Conservation (phyloP, 1,140 invertebrate species). For the Daktulosphaira vitifoliae region DNA sequence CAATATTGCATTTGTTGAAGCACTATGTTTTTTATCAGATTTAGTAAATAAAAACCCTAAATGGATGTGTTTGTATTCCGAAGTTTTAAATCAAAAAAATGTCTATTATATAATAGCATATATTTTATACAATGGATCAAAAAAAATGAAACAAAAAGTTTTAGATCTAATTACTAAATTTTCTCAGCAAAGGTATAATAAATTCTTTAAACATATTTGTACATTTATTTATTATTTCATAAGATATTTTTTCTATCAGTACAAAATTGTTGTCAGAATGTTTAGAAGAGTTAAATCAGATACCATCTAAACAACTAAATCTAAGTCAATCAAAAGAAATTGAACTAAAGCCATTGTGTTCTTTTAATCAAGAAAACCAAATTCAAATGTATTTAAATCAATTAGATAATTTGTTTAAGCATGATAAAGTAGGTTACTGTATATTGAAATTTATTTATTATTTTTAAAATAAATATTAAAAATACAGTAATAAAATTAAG, state of each 20-base stretch:
- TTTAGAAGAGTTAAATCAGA: slow-evolving; percentile 11
- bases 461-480: no score
- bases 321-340: background rate
- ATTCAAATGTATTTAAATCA: slow-evolving; percentile 3
- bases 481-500: no score
- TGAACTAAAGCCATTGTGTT: slow-evolving; percentile 5
- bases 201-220: background rate
- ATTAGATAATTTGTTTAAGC: slow-evolving; percentile 12
- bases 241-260: background rate
- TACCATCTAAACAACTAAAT: background rate
- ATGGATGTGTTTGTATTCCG: slow-evolving; percentile 25
- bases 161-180: slow-evolving; percentile 22
- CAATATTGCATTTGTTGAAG: background rate
- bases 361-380: slow-evolving; percentile 22
- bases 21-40: background rate
- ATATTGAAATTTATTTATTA: background rate
- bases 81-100: slow-evolving; percentile 27
- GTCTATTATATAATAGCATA: slow-evolving; percentile 13
- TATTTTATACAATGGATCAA: slow-evolving; percentile 13
- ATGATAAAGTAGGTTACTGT: slow-evolving; percentile 10
- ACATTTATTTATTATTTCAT: background rate
- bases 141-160: slow-evolving; percentile 16
- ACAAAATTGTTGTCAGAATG: slow-evolving; percentile 8
- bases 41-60: slow-evolving; percentile 8
- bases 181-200: slow-evolving; percentile 16